A percentile compares a stretch with the other conserved stretches of the same genome.
Conservation (phyloP, 2,888 invertebrate species). For the Lepetodrilus schrolli region DNA sequence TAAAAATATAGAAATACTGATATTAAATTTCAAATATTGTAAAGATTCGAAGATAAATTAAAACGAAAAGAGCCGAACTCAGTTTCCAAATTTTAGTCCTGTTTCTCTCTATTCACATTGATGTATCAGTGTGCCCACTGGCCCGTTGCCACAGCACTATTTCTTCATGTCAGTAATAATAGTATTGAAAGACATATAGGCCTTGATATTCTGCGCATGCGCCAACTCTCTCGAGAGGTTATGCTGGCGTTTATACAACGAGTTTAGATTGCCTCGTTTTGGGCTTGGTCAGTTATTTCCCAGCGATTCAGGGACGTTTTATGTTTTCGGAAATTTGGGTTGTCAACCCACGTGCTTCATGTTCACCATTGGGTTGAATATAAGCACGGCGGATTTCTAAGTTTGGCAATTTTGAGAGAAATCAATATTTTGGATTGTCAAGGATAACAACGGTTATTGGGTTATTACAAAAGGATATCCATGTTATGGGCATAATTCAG, state of each 20-base stretch:
- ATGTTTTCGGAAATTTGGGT: conserved; percentile 4
- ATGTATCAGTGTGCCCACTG: conserved; percentile 11
- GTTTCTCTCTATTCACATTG: conserved; percentile 15
- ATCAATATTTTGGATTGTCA: too few species aligned
- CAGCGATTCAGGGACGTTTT: conserved; percentile 20
- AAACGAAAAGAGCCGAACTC: conserved; percentile 12
- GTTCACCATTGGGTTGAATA: too few species aligned
- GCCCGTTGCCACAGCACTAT: conserved; percentile 16
- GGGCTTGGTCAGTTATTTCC: conserved; percentile 16
- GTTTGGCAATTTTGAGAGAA: too few species aligned
- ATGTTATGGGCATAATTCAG: conserved; percentile 10
- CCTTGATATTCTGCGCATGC: conserved; percentile 27
- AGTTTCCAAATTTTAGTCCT: conserved; percentile 25
- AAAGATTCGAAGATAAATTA: neutral
- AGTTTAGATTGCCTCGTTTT: conserved; percentile 26
- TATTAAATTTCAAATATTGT: neutral
- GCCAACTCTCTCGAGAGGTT: conserved; percentile 23
- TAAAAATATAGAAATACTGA: conserved; percentile 2
- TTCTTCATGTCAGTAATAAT: conserved; percentile 25
- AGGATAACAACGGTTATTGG: too few species aligned
- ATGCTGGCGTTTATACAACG: conserved; percentile 27
- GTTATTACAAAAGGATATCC: too few species aligned
- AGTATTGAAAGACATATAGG: conserved; percentile 27
- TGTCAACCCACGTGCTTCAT: conserved; percentile 8
- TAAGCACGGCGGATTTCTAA: too few species aligned